Evolutionary conservation across 2,888 invertebrate genomes (phyloP), one percentile per base, ranked within the genome.

Genomic region (Diploptera punctata): DNA sequence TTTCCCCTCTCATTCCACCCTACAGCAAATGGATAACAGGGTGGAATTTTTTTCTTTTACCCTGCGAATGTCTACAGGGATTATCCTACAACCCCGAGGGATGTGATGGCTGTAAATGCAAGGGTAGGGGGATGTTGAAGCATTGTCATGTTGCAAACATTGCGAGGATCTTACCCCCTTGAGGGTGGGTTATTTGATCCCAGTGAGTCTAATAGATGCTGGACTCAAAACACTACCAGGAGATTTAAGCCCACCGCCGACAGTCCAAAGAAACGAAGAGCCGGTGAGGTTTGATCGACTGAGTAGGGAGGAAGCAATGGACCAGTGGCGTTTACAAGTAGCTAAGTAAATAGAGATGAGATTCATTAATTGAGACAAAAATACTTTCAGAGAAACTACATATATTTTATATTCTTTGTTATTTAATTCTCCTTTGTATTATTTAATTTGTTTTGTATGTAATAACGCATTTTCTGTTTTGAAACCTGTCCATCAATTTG

Each of bases 101-200:
- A 47, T 24, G 44, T 21, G 26, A 24, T n/a, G 47, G 65, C 44
- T 65, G 65, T 47, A 65, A 65, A 65, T 65, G 65, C 33, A 44
- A 57, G 29, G 57, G 57, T 26, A n/a, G 57, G 57, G n/a, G 21
- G 57, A 44, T 65, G 65, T 31, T 43, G 47, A 47, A 47, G 29
- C 65, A 65, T 47, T 65, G 65, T 65, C 43, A 47, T 65, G 65
- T 65, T 57, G 57, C n/a, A n/a, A 57, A 57, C 57, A 57, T 57
- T n/a, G 57, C 5, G 29, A 26, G 29, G 57, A 24, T 52, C 26
- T 52, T 24, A 52, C 52, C 52, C 49, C 21, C 13, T 5, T 13
- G 52, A 29, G 29, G 29, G 29, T 10, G 57, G 29, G 57, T n/a
- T 24, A 3, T n/a, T 43, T 24, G 44, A 44, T 65, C 26, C 62